Base-by-base conservation (phyloP, 1,140 invertebrate genomes). In the Drosophila nigrodunni region DNA sequence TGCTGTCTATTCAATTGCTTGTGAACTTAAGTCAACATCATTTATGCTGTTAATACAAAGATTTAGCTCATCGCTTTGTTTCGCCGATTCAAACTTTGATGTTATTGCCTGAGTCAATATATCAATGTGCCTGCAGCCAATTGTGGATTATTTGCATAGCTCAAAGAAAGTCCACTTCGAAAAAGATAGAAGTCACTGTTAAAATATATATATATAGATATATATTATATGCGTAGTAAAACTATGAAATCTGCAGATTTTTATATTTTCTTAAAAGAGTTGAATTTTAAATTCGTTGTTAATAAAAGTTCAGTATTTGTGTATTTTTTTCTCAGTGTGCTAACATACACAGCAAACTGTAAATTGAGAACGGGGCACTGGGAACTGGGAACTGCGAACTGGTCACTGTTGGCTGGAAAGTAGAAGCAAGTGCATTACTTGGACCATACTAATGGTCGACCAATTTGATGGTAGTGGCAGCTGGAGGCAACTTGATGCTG, bases 81-180 rank as follows among this genome's bases (percentile, higher is more conserved):
- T 58, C 50, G 44, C 49, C 41, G 62, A 13, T 35, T 37, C 52
- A 21, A n/a, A 44, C 50, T 54, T 70, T 50, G 58, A 69, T 60
- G 47, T 69, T 69, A 43, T 61, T 47, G 62, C 37, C 64, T 15
- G 37, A 67, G 71, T 69, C 50, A 74, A 69, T 68, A 67, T 41
- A 47, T 59, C 64, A 73, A 59, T 66, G 30, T 35, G 58, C 37
- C 49, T 62, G 67, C 46, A 69, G 57, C 21, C 15, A 7, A 10
- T 50, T 61, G 30, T 34, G 49, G 39, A n/a, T 37, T 70, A 46
- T 70, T 46, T 70, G 58, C 30, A 62, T 37, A 39, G 34, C 8
- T 46, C 10, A 4, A 10, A 37, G 4, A 2, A 15, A 21, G 21
- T 11, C 41, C 37, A 6, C 7, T 1, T n/a, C 0, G 7, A 25